phyloP scores from a whole-genome alignment of 2,888 invertebrate species.

The Leptogaster cylindrica region DNA sequence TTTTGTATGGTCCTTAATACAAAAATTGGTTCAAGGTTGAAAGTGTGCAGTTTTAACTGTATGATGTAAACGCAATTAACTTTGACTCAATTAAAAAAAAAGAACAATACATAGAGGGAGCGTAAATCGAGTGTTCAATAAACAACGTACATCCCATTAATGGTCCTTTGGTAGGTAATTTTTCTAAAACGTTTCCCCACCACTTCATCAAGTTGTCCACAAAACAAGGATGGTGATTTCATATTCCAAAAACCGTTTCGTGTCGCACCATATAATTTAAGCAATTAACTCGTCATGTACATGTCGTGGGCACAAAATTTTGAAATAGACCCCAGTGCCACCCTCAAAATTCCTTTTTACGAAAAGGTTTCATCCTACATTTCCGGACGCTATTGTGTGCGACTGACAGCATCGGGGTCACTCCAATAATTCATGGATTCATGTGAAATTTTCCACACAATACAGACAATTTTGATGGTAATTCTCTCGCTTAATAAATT shows the following conservation, averaged over 20 bases:
- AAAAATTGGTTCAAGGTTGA: too few relatives aligned
- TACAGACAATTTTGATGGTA: background rate
- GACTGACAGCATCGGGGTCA: constrained; percentile 8
- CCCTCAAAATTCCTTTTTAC: too few relatives aligned
- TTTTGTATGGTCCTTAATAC: too few relatives aligned
- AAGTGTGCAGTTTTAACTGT: too few relatives aligned
- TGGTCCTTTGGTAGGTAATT: too few relatives aligned
- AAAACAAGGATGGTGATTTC: background rate
- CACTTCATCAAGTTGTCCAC: background rate
- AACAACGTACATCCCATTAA: too few relatives aligned
- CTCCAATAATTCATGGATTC: constrained; percentile 29
- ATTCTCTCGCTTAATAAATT: constrained; percentile 22
- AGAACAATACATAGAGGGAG: too few relatives aligned
- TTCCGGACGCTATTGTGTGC: constrained; percentile 12
- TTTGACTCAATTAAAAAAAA: too few relatives aligned
- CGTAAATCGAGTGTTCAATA: too few relatives aligned
- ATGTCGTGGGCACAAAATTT: constrained; percentile 7
- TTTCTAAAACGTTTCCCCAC: constrained; percentile 5
- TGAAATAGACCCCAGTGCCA: constrained; percentile 8
- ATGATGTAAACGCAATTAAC: too few relatives aligned
- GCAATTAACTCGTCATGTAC: constrained; percentile 27
- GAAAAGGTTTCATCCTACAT: too few relatives aligned
- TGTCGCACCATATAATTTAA: constrained; percentile 17
- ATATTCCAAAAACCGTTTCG: background rate
- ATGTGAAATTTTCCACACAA: constrained; percentile 18